Evolutionary conservation across 2,888 invertebrate genomes (phyloP), one percentile per base, ranked within the genome.

Genomic region (Rhorus exstirpatorius): DNA sequence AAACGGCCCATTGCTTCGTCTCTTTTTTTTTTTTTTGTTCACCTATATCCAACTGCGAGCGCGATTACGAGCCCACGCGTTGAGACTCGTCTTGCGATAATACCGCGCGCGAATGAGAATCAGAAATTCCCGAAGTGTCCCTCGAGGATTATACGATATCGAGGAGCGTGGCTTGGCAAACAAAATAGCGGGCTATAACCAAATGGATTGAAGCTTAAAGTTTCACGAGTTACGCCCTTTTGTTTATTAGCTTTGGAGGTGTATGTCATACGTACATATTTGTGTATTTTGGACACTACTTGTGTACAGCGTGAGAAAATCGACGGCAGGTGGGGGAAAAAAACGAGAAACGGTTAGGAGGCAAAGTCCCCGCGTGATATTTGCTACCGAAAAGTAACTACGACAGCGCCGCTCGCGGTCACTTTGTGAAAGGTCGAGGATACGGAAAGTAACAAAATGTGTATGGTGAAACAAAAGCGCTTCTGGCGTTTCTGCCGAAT

Each of bases 41-140:
- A 63, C 63, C 61, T 63, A 49, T 51, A n/a, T n/a, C n/a, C 51
- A 60, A 31, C 31, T 49, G 41, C n/a, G n/a, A n/a, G n/a, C n/a
- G 55, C 61, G 78, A 63, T 71, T 78, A 55, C 70, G 78, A 55
- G 53, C 44, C 70, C 53, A 70, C 53, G 70, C 70, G 35, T 71
- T 51, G 61, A 31, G 17, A 14, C 24, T n/a, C 41, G n/a, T 31
- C 46, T 46, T 51, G 70, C 3, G 4, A 38, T 38, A 38, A 70
- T 61, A 70, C 14, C 60, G 58, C 24, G 14, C 46, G 3, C 12
- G 19, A 65, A 49, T 58, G 76, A 58, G 49, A 71, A 79, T 77
- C 19, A 24, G 19, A 51, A 68, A 63, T 70, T 70, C 60, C 58
- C 35, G n/a, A 14, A 44, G 46, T 71, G 14, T 68, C 14, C 38